These are phyloP conservation scores for Eurytoma californica DNA, from an alignment of 2,888 invertebrate species.

Conservation along the genomic window DNA sequence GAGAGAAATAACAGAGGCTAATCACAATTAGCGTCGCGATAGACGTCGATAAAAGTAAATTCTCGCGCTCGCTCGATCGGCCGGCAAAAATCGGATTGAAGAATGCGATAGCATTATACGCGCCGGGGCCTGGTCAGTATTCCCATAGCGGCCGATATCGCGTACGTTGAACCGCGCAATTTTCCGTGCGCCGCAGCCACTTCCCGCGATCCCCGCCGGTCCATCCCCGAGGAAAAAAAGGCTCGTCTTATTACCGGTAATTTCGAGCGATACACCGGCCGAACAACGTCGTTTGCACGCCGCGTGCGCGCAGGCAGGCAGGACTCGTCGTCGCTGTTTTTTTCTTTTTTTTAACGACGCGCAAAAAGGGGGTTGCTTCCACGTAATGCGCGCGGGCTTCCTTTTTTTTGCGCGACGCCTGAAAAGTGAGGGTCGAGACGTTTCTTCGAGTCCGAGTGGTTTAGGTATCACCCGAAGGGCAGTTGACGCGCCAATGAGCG, in stretches of 20 bases:
- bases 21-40: no score
- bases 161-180: conserved; percentile 29
- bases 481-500: no score
- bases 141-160: conserved; percentile 5
- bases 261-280: conserved; percentile 18
- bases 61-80: background rate
- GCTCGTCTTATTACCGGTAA: conserved; percentile 37
- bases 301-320: background rate
- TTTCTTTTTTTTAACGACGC: no score
- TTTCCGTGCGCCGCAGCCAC: conserved; percentile 2
- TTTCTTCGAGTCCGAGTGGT: background rate
- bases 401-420: background rate
- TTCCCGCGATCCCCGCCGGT: background rate
- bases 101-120: conserved; percentile 15
- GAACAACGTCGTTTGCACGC: conserved; percentile 16
- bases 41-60: no score
- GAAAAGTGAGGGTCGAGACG: background rate
- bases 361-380: no score
- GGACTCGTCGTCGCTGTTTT: background rate
- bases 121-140: background rate
- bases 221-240: conserved; percentile 18
- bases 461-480: no score
- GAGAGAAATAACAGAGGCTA: no score
- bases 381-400: background rate
- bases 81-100: conserved; percentile 19